These are phyloP conservation scores for Poecilobothrus nobilitatus DNA, from an alignment of 2,888 invertebrate genomes.

Conservation along the genomic window DNA sequence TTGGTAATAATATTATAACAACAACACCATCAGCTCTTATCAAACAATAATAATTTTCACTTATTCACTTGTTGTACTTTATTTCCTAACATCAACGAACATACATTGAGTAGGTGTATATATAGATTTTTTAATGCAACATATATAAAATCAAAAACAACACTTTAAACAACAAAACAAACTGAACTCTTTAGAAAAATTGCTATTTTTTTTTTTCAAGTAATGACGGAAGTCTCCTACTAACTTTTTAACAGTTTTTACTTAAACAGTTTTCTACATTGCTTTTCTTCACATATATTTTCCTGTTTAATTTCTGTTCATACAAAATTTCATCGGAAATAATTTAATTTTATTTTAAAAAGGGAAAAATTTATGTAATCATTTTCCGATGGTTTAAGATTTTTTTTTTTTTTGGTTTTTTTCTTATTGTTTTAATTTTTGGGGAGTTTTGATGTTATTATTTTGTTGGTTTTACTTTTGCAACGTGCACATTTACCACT, in stretches of 20 bases:
- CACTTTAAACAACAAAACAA: not conserved
- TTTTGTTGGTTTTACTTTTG: not conserved
- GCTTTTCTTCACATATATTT: too few relatives aligned
- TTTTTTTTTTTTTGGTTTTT: not conserved
- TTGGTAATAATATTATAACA: too few relatives aligned
- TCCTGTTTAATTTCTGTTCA: not conserved
- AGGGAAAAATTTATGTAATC: not conserved
- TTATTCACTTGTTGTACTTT: too few relatives aligned
- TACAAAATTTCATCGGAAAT: not conserved
- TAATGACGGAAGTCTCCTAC: not conserved
- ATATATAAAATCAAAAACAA: too few relatives aligned
- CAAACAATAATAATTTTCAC: too few relatives aligned
- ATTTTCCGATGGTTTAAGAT: not conserved
- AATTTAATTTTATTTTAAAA: slow-evolving; percentile 2
- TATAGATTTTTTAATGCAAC: too few relatives aligned
- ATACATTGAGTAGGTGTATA: too few relatives aligned
- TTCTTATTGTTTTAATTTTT: not conserved
- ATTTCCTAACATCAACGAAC: too few relatives aligned
- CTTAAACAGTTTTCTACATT: not conserved
- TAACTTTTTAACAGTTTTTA: not conserved
- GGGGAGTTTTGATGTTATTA: not conserved
- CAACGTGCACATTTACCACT: not conserved
- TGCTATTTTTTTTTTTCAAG: too few relatives aligned
- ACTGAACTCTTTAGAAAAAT: not conserved
- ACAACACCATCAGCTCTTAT: too few relatives aligned